A percentile compares a stretch with the other conserved stretches of the same genome.
Conservation (phyloP, 2,888 invertebrate genomes). For the Drosophila tripunctata region DNA sequence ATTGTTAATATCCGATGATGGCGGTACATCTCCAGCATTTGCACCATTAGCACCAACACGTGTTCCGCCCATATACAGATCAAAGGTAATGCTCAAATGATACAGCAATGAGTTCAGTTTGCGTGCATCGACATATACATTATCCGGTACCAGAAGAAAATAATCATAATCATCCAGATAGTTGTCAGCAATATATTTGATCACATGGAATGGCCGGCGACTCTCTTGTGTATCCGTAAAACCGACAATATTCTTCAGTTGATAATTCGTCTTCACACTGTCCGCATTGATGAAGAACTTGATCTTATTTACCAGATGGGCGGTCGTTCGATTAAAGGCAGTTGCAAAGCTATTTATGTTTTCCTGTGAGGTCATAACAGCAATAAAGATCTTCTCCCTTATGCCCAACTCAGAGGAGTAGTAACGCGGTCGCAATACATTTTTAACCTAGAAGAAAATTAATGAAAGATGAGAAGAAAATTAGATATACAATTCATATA, state of each 20-base stretch:
- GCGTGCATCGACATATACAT: conserved; percentile 92
- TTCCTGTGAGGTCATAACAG: conserved; percentile 91
- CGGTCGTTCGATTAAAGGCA: conserved; percentile 95
- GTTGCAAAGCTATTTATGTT: conserved; percentile 90
- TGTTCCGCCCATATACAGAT: conserved; percentile 93
- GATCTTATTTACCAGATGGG: conserved; percentile 92
- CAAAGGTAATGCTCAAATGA: conserved; percentile 92
- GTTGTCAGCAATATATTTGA: conserved; percentile 95
- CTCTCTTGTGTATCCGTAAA: conserved; percentile 92
- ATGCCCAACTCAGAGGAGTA: conserved; percentile 98
- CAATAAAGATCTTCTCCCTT: conserved; percentile 93
- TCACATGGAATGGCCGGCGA: conserved; percentile 92
- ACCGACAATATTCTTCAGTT: conserved; percentile 91
- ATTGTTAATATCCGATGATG: not conserved
- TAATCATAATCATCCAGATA: conserved; percentile 96
- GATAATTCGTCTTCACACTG: conserved; percentile 85
- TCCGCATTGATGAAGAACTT: conserved; percentile 90
- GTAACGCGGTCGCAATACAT: conserved; percentile 93
- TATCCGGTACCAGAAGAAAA: conserved; percentile 94
- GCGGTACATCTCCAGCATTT: not conserved
- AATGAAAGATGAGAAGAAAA: not conserved
- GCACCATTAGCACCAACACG: conserved; percentile 73
- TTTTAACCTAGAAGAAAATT: conserved; percentile 84
- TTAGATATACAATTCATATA: not conserved
- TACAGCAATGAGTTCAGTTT: conserved; percentile 89